Conservation (phyloP, 2,888 invertebrate species). For the Pandemis corylana region DNA sequence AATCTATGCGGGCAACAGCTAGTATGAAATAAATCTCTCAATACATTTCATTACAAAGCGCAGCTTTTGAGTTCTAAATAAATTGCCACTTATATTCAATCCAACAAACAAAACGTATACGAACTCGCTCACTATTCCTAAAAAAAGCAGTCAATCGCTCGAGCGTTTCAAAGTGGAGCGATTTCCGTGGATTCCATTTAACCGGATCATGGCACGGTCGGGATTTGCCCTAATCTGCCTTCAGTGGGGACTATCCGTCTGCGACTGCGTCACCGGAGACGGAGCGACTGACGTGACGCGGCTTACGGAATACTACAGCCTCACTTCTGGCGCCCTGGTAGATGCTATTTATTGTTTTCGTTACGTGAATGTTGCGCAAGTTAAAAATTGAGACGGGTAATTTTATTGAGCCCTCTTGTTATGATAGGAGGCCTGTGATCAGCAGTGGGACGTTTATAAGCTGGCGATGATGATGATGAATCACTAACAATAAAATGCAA, state of each 20-base stretch:
- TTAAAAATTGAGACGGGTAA: no score
- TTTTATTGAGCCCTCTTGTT: no score
- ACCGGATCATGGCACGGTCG: conserved; percentile 42
- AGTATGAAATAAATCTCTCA: no score
- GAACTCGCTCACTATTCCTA: conserved; percentile 10
- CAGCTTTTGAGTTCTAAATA: neutral
- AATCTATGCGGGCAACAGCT: no score
- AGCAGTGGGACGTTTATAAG: no score
- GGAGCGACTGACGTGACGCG: conserved; percentile 13
- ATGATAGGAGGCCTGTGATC: no score
- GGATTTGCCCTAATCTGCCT: conserved; percentile 48
- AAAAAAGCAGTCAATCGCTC: conserved; percentile 29
- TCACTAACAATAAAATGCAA: no score
- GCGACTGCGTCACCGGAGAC: conserved; percentile 21
- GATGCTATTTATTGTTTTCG: conserved; percentile 1
- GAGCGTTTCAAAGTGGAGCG: conserved; percentile 35
- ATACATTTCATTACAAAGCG: neutral
- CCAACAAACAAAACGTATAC: neutral
- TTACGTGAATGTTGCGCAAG: neutral
- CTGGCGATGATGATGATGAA: no score
- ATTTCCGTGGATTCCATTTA: conserved; percentile 45
- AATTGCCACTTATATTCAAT: neutral
- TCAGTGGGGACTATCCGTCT: conserved; percentile 43
- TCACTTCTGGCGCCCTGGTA: conserved; percentile 35
- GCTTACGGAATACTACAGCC: conserved; percentile 18